These are phyloP conservation scores for Hoplodrina ambigua DNA, from an alignment of 2,888 invertebrate species.

Conservation along the genomic window DNA sequence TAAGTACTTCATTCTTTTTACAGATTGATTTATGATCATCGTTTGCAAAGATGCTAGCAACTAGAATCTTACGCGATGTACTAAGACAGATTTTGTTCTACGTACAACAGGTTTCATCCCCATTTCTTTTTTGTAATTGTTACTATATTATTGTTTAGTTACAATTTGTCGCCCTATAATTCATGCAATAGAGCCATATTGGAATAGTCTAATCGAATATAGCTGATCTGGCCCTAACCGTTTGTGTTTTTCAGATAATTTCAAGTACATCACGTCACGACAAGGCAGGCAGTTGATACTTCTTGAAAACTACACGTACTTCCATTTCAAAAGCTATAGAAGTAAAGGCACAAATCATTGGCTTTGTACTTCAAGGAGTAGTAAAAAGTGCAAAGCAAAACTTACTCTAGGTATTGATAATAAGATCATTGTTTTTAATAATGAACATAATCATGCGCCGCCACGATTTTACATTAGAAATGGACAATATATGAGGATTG, in stretches of 20 bases:
- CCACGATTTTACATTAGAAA: slow-evolving; percentile 19
- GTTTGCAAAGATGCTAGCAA: too few relatives aligned
- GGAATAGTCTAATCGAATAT: not conserved
- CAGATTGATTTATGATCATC: too few relatives aligned
- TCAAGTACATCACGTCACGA: slow-evolving; percentile 43
- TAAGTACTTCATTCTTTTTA: too few relatives aligned
- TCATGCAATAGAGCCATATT: not conserved
- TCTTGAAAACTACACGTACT: slow-evolving; percentile 41
- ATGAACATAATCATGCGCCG: slow-evolving; percentile 43
- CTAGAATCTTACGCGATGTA: too few relatives aligned
- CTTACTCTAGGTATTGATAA: slow-evolving; percentile 19
- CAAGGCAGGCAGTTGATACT: slow-evolving; percentile 35
- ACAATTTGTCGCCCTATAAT: not conserved
- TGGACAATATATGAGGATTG: slow-evolving; percentile 29
- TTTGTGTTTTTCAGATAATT: slow-evolving; percentile 26
- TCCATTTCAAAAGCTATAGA: slow-evolving; percentile 22
- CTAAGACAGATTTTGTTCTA: too few relatives aligned
- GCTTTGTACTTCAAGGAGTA: slow-evolving; percentile 36
- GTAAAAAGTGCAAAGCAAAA: slow-evolving; percentile 37
- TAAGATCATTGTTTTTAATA: slow-evolving; percentile 3
- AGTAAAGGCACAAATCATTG: slow-evolving; percentile 33
- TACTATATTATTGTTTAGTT: too few relatives aligned
- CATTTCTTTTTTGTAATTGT: too few relatives aligned
- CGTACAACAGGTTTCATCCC: too few relatives aligned
- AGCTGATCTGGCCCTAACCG: not conserved